These are phyloP conservation scores for Nothocercus julius DNA, from an alignment of 2,113 vertebrate genomes.

Conservation along the genomic window DNA sequence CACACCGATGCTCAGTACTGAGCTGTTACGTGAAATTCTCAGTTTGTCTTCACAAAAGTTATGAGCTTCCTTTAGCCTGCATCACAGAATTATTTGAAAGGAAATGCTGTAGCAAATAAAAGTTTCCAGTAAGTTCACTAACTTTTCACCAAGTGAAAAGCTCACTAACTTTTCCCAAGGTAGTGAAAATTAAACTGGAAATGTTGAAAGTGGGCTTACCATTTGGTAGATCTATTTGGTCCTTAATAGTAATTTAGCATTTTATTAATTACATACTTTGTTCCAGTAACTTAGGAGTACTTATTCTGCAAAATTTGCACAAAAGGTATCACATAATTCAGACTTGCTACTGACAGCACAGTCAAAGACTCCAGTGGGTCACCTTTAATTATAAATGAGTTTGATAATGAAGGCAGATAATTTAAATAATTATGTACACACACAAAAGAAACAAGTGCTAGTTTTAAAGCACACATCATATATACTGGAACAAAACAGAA, in stretches of 20 bases:
- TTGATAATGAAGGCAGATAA: conserved; percentile 3
- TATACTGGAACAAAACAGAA: neutral
- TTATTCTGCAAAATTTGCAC: neutral
- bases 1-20: too few relatives aligned
- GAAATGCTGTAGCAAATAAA: too few relatives aligned
- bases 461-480: neutral
- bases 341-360: neutral
- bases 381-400: neutral
- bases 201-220: neutral
- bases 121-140: too few relatives aligned
- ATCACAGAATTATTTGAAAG: too few relatives aligned
- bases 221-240: neutral
- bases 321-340: neutral
- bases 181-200: neutral
- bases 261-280: neutral
- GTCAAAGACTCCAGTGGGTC: neutral
- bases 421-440: neutral
- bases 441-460: neutral
- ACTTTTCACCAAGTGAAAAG: too few relatives aligned
- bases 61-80: neutral
- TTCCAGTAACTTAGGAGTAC: neutral
- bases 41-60: neutral
- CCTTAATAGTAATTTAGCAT: neutral
- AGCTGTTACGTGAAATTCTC: neutral
- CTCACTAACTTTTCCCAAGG: neutral